Base-by-base conservation (phyloP, 2,888 invertebrate genomes). In the Rhingia rostrata region DNA sequence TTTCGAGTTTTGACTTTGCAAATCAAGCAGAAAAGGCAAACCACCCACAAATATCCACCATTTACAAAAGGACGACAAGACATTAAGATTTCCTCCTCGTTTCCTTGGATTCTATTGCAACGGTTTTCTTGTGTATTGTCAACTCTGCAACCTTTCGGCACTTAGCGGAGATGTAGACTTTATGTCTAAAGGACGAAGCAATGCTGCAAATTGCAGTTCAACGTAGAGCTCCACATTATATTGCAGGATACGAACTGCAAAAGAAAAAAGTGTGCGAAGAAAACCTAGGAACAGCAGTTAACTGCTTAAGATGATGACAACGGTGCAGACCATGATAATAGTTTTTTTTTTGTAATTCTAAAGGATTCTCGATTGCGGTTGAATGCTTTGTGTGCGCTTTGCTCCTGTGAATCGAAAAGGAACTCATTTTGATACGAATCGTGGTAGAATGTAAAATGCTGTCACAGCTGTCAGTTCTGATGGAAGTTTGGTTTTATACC, bases 151-250 rank as follows among this genome's bases (percentile, higher is more conserved):
- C 63, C 73, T 73, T 61, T 39, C 43, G 35, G n/a, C 53, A 54
- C 43, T 43, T 33, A 45, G 3, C 14, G 22, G 7, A 22, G 35
- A 43, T 7, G 6, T 14, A 54, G 35, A 60, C 14, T n/a, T 22
- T 22, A 22, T 22, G 22, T 22, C 22, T 22, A 22, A 60, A 37
- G 10, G 32, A 14, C 39, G 49, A 54, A 30, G 37, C 51, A 43
- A 35, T 37, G 6, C 72, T 72, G 61, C 35, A 61, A 61, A 58
- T 60, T 72, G 51, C 51, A 58, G 37, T 58, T 47, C n/a, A 72
- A 61, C n/a, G n/a, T n/a, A n/a, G n/a, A n/a, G n/a, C n/a, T n/a
- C n/a, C n/a, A n/a, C 60, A 61, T 61, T 49, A 5, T 41, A 22
- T 43, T 43, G 22, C 45, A 63, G 30, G 54, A 53, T 73, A 45